Evolutionary conservation across 2,113 vertebrate species (phyloP).

Genomic region (Carassius carassius): DNA sequence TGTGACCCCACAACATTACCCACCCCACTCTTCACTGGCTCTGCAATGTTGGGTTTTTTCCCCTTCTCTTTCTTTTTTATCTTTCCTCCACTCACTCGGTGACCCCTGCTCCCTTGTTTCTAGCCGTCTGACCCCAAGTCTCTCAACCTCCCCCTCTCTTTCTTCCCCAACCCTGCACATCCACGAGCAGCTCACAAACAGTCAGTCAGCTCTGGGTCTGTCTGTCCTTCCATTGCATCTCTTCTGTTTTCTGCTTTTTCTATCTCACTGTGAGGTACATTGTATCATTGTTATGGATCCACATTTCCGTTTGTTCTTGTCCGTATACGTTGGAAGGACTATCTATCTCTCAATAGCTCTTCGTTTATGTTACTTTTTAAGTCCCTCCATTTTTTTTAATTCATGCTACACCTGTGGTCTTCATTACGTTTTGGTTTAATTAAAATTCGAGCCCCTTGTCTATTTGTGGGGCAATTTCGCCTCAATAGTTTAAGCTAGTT

Average conservation of each 20-base stretch:
- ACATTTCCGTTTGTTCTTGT: constrained; percentile 47
- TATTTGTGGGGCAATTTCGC: background rate
- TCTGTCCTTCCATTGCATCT: constrained; percentile 36
- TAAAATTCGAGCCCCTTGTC: constrained; percentile 21
- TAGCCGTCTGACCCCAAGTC: constrained; percentile 75
- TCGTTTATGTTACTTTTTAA: constrained; percentile 26
- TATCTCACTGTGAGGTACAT: constrained; percentile 35
- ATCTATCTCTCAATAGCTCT: constrained; percentile 30
- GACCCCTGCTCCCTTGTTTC: constrained; percentile 80
- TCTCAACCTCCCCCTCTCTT: constrained; percentile 66
- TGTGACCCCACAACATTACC: constrained; percentile 64
- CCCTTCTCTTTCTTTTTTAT: constrained; percentile 70
- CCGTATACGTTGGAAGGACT: constrained; percentile 52
- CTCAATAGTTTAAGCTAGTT: constrained; percentile 1
- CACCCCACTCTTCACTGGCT: constrained; percentile 61
- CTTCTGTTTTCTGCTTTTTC: constrained; percentile 55
- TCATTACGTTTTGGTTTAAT: constrained; percentile 28
- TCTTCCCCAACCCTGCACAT: constrained; percentile 65
- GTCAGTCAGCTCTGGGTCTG: constrained; percentile 43
- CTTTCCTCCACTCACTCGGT: constrained; percentile 74
- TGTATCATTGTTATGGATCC: constrained; percentile 48
- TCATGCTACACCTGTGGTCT: constrained; percentile 36
- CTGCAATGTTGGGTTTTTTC: constrained; percentile 70
- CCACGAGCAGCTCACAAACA: constrained; percentile 63
- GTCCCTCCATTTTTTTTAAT: constrained; percentile 24